These are phyloP conservation scores for Eutolmus rufibarbis DNA, from an alignment of 2,888 invertebrate species.

Conservation along the genomic window DNA sequence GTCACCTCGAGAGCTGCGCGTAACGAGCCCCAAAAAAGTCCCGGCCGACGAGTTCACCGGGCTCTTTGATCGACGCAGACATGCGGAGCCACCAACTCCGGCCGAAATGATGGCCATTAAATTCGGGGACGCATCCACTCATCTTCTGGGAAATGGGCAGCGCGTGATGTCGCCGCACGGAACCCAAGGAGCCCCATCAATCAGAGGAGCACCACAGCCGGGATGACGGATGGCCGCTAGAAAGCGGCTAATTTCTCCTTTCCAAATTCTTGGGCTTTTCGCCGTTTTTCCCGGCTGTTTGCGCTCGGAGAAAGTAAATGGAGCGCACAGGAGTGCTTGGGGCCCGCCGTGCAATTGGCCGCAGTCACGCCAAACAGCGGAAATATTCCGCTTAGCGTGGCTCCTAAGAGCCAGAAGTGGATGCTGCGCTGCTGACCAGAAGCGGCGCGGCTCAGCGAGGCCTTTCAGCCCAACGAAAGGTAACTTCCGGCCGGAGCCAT, in stretches of 20 bases:
- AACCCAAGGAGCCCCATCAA: neutral
- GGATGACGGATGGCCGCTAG: neutral
- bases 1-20: neutral
- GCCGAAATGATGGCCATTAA: constrained; percentile 18
- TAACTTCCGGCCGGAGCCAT: constrained; percentile 41
- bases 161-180: neutral
- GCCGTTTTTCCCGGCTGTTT: neutral
- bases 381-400: neutral
- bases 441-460: neutral
- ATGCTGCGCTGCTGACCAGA: constrained; percentile 1
- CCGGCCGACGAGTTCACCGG: neutral
- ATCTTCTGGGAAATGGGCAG: constrained; percentile 1
- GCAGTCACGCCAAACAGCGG: constrained; percentile 39
- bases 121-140: neutral
- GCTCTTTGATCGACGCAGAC: constrained; percentile 9
- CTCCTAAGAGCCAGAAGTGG: constrained; percentile 5
- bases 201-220: constrained; percentile 2
- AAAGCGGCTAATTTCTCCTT: constrained; percentile 4
- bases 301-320: constrained; percentile 3
- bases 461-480: constrained; percentile 10
- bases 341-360: constrained; percentile 1
- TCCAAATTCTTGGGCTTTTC: neutral
- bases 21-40: constrained; percentile 12
- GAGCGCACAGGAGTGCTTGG: neutral
- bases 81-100: neutral